Evolutionary conservation across 1,140 invertebrate species (phyloP).

Genomic region (Melanaphis sacchari): DNA sequence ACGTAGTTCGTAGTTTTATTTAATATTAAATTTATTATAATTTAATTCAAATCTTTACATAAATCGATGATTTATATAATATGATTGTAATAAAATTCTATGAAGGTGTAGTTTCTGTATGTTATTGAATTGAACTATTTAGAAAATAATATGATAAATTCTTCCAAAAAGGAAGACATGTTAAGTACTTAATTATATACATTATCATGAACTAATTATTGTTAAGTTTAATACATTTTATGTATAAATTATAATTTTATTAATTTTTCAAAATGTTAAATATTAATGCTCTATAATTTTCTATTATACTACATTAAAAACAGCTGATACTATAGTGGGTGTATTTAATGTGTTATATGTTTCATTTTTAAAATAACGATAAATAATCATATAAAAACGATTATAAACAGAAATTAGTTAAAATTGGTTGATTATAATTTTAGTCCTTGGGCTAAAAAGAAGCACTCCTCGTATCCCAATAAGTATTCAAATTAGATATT

Average conservation of each 20-base stretch:
- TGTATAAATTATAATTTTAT: neutral
- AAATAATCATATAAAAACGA: neutral
- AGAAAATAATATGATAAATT: neutral
- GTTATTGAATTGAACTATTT: neutral
- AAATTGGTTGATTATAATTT: neutral
- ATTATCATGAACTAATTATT: neutral
- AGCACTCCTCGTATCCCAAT: neutral
- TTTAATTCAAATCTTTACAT: neutral
- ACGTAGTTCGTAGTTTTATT: too few relatives aligned
- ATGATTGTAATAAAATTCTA: neutral
- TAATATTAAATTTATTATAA: neutral
- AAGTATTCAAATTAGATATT: neutral
- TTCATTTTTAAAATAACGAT: neutral
- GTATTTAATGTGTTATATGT: neutral
- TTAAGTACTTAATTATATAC: neutral
- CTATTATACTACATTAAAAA: neutral
- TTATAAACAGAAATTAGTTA: neutral
- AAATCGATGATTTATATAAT: neutral
- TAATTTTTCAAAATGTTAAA: neutral
- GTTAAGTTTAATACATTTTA: neutral
- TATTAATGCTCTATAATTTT: conserved; percentile 5
- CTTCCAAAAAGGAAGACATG: neutral
- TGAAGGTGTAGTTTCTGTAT: neutral
- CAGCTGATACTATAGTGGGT: neutral
- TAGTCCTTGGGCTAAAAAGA: too few relatives aligned